Conservation (phyloP, 2,888 invertebrate genomes). For the Mesoligia furuncula region DNA sequence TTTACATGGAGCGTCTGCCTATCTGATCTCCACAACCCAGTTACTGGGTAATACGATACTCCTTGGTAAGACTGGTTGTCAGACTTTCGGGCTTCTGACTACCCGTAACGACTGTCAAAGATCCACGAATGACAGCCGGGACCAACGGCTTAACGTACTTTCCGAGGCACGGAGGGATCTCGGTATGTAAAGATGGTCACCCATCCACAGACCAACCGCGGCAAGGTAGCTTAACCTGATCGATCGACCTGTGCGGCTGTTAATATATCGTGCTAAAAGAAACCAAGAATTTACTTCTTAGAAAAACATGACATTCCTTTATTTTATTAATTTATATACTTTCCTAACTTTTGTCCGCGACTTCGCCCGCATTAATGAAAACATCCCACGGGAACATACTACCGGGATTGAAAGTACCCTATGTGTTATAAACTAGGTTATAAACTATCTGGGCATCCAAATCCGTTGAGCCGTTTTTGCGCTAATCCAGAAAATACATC, state of each 20-base stretch:
- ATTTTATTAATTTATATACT: not conserved
- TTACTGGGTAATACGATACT: not conserved
- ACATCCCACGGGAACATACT: not conserved
- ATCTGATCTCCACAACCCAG: too few species aligned
- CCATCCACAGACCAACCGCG: not conserved
- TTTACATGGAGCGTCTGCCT: too few species aligned
- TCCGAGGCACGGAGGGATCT: not conserved
- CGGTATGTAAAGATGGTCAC: not conserved
- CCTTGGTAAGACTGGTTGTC: not conserved
- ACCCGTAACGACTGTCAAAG: not conserved
- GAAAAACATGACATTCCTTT: constrained; percentile 14
- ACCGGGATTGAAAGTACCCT: not conserved
- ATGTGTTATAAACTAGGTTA: not conserved
- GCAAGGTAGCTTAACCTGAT: not conserved
- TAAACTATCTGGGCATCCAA: not conserved
- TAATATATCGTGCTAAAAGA: not conserved
- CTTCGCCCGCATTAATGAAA: not conserved
- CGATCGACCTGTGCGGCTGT: not conserved
- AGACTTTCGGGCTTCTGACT: not conserved
- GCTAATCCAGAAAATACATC: not conserved
- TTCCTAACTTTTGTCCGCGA: not conserved
- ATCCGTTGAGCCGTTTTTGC: not conserved
- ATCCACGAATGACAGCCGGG: not conserved
- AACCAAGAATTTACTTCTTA: not conserved
- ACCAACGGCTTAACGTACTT: not conserved